Base-by-base conservation (phyloP, 2,888 invertebrate genomes). In the Synanthedon vespiformis region DNA sequence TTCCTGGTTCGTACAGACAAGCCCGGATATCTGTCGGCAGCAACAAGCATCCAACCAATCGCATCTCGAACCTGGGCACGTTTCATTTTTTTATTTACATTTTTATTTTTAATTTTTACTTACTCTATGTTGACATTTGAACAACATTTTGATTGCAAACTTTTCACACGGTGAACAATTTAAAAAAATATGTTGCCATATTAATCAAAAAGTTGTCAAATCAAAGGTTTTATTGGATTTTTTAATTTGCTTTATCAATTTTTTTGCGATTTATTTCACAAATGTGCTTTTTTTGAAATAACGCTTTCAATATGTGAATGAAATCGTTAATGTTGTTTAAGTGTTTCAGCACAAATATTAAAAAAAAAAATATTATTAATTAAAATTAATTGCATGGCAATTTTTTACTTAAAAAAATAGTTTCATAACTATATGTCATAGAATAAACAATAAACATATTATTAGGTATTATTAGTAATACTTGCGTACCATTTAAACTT, bases 11-110 rank as follows among this genome's bases (percentile, higher is more conserved):
- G 95, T 95, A 90, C 92, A 88, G 88, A 84, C 91, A 88, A 93
- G 94, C 89, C 94, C 94, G 93, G 95, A 95, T 90, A 92, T 95
- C 89, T 95, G 95, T 92, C 92, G 90, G 81, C 92, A 94, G 91
- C 94, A 94, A 89, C 89, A 89, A 90, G 90, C 89, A 89, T 89
- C 90, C 82, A 88, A 88, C 84, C 88, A 88, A 84, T 91, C 93
- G 91, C 92, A 92, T 90, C 93, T 95, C 90, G 95, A 95, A 92
- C 94, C 95, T 91, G 95, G 95, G 95, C 94, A 94, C 92, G 94
- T 93, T 90, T 87, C 89, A 88, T 91, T 86, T 84, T 83, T 85
- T 78, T 72, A 77, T 77, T 83, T 79, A 78, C 77, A 79, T 83
- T 83, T 80, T 83, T 77, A 75, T 77, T 85, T 82, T 78, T 72